These are phyloP conservation scores for Dryomyza anilis DNA, from an alignment of 2,888 invertebrate genomes.

Conservation along the genomic window DNA sequence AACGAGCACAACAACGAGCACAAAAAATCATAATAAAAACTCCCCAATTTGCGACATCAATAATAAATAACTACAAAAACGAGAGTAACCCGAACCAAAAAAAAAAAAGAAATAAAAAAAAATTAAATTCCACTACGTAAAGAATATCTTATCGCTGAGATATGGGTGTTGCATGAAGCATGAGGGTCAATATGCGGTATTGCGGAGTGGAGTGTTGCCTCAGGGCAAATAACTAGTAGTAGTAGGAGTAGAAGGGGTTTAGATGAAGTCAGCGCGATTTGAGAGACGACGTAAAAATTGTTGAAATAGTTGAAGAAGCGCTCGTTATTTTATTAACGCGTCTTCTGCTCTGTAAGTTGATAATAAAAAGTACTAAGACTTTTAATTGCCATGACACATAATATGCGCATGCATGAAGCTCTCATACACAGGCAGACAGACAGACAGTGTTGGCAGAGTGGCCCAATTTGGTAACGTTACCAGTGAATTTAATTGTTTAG, in stretches of 20 bases:
- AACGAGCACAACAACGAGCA: not conserved
- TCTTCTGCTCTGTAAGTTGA: no score
- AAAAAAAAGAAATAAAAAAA: not conserved
- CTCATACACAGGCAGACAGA: not conserved
- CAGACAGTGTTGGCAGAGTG: conserved; percentile 12
- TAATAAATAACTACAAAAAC: conserved; percentile 23
- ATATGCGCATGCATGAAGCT: not conserved
- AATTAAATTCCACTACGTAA: conserved; percentile 6
- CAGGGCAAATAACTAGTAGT: no score
- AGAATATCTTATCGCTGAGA: not conserved
- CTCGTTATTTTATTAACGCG: conserved; percentile 17
- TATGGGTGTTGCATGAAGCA: not conserved
- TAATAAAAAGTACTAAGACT: no score
- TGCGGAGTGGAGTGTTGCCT: no score
- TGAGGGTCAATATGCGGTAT: no score
- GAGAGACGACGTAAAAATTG: no score
- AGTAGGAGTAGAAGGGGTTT: no score
- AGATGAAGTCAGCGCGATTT: not conserved
- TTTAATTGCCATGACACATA: conserved; percentile 19
- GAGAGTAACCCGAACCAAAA: conserved; percentile 22
- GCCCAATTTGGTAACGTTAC: no score
- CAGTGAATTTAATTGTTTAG: no score
- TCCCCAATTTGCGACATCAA: conserved; percentile 20
- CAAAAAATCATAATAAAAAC: conserved; percentile 16
- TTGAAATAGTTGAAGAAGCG: not conserved